A percentile compares a stretch with the other conserved stretches of the same genome.
Evolutionary conservation across 2,113 vertebrate species (phyloP).

Genomic region (Boleophthalmus pectinirostris): DNA sequence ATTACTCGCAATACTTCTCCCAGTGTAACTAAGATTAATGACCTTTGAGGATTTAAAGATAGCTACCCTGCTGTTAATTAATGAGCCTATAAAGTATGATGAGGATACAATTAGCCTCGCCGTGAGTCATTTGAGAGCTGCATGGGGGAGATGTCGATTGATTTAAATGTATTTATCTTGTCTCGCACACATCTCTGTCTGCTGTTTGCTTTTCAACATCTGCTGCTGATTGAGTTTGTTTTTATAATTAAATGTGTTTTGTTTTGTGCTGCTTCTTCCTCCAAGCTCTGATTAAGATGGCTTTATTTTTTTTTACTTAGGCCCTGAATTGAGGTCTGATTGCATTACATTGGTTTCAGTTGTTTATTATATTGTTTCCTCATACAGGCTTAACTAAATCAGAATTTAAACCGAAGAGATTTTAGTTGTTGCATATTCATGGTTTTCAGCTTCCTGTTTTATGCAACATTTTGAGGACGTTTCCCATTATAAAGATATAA

Average conservation of each 20-base stretch:
- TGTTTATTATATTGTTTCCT: slow-evolving; percentile 6
- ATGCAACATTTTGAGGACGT: too few species aligned
- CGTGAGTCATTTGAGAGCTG: slow-evolving; percentile 26
- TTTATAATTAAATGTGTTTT: slow-evolving; percentile 54
- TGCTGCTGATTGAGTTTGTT: slow-evolving; percentile 61
- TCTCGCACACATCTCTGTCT: background rate
- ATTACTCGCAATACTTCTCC: background rate
- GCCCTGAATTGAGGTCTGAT: slow-evolving; percentile 4
- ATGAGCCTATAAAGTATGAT: slow-evolving; percentile 51
- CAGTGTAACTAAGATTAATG: background rate
- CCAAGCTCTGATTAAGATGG: slow-evolving; percentile 22
- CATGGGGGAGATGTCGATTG: slow-evolving; percentile 33
- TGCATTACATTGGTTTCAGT: slow-evolving; percentile 6
- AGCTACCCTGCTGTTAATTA: slow-evolving; percentile 47
- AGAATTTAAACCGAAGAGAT: background rate
- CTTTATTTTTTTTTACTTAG: background rate
- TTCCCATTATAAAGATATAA: too few species aligned
- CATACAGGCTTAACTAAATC: background rate
- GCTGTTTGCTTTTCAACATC: slow-evolving; percentile 53
- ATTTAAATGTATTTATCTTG: slow-evolving; percentile 11
- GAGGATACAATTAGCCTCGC: slow-evolving; percentile 49
- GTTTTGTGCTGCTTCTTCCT: slow-evolving; percentile 29
- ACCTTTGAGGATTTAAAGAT: slow-evolving; percentile 14
- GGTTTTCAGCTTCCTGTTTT: too few species aligned
- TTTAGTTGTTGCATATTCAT: background rate